These are phyloP conservation scores for Heliconius himera DNA, from an alignment of 1,140 invertebrate genomes.

Conservation along the genomic window DNA sequence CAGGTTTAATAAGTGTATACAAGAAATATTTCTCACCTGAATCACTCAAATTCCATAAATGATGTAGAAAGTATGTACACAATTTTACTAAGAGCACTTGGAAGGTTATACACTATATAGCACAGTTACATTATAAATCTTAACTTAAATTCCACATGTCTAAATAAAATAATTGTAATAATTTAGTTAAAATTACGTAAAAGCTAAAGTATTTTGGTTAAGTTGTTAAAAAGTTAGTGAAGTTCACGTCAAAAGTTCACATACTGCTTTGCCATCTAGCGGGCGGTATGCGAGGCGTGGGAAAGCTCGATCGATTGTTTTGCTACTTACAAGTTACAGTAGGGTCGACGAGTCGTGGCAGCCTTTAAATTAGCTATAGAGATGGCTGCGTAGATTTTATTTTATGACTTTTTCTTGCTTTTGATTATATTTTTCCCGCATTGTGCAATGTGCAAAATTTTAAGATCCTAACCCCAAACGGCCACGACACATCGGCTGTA, in stretches of 20 bases:
- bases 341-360: no score
- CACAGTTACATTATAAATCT: not conserved
- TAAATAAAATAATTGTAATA: not conserved
- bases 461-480: no score
- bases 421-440: no score
- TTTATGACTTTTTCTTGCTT: no score
- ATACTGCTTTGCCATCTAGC: conserved; percentile 66
- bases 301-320: conserved; percentile 70
- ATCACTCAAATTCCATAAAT: conserved; percentile 42
- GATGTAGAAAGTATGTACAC: conserved; percentile 36
- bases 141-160: not conserved
- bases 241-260: conserved; percentile 81
- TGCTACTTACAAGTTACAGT: conserved; percentile 51
- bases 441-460: no score
- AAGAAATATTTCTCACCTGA: conserved; percentile 42
- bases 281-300: conserved; percentile 54
- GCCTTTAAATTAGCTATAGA: no score
- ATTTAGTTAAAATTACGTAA: conserved; percentile 39
- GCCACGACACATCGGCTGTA: no score
- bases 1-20: conserved; percentile 6
- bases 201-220: conserved; percentile 78
- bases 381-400: no score
- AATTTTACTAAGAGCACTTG: conserved; percentile 21
- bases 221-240: conserved; percentile 74
- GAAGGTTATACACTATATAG: not conserved